Conservation (phyloP, 2,888 invertebrate species). For the Thumatha senex region DNA sequence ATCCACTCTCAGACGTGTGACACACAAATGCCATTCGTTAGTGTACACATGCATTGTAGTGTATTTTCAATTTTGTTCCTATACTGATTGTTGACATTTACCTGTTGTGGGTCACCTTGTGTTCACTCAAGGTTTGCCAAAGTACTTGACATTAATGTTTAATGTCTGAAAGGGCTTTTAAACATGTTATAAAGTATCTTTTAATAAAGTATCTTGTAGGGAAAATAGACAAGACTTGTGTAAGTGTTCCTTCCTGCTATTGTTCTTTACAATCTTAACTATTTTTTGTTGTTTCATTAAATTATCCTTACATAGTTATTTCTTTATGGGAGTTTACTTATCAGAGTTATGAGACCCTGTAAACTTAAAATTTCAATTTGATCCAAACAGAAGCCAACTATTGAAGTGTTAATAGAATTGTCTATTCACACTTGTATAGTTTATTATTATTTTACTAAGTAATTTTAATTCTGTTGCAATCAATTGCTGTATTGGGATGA, state of each 20-base stretch:
- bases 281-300: neutral
- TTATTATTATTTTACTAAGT: too few relatives aligned
- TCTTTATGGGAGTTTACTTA: neutral
- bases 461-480: too few relatives aligned
- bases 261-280: constrained; percentile 27
- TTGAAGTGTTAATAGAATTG: too few relatives aligned
- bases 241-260: constrained; percentile 43
- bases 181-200: constrained; percentile 54
- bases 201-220: constrained; percentile 52
- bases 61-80: constrained; percentile 56
- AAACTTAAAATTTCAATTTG: too few relatives aligned
- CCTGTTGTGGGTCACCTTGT: constrained; percentile 77
- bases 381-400: too few relatives aligned
- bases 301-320: neutral
- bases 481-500: too few relatives aligned
- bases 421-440: too few relatives aligned
- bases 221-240: constrained; percentile 47
- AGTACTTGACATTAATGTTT: constrained; percentile 76
- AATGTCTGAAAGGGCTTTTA: constrained; percentile 47
- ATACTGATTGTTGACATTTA: constrained; percentile 76
- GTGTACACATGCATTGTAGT: constrained; percentile 55
- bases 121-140: constrained; percentile 63
- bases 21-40: constrained; percentile 59
- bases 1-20: constrained; percentile 62
- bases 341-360: neutral